Base-by-base conservation (phyloP, 1,140 invertebrate species). In the Tetramorium alpestre region DNA sequence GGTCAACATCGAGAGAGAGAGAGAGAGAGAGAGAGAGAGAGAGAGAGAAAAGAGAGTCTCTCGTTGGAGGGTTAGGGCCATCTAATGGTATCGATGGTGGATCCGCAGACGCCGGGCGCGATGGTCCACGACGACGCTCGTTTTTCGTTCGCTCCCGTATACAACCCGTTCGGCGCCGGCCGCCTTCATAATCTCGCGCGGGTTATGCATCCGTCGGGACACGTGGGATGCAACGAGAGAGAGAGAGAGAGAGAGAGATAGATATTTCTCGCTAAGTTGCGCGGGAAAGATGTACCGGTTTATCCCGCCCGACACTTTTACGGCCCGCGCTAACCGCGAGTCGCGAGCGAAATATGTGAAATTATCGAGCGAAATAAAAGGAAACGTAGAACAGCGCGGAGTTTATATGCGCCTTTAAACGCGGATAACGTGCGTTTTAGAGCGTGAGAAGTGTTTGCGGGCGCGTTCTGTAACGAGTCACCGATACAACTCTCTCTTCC, bases 1-100 rank as follows among this genome's bases (percentile, higher is more conserved):
- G 94, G 93, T 93, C 93, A 91, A 93, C 92, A 95, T 94, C 93
- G 90, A 93, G 92, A 94, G 92, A 38, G 44, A 18, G 49, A 54
- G 49, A 51, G 28, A 33, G 28, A 33, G 44, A 51, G 44, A 54
- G 49, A 54, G 49, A 54, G 22, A 22, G 22, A 51, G 28, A 33
- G 28, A 33, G 90, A 93, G 92, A 94, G 92, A 38, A 11, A 54
- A 54, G 49, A 54, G 33, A 33, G 33, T 4, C 49, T 54, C 11
- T 67, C 44, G 28, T 16, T 1, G 28, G 62, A 2, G 64, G 11
- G 93, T 93, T 91, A 91, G 92, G 92, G 92, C 93, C 93, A 60
- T 93, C 93, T 94, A 93, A 92, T 91, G 88, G 38, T 44, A 3
- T 89, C 87, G 89, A 70, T 89, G 87, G 86, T 69, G 60, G 13